Conservation (phyloP, 2,113 vertebrate species). For the Myodes glareolus region DNA sequence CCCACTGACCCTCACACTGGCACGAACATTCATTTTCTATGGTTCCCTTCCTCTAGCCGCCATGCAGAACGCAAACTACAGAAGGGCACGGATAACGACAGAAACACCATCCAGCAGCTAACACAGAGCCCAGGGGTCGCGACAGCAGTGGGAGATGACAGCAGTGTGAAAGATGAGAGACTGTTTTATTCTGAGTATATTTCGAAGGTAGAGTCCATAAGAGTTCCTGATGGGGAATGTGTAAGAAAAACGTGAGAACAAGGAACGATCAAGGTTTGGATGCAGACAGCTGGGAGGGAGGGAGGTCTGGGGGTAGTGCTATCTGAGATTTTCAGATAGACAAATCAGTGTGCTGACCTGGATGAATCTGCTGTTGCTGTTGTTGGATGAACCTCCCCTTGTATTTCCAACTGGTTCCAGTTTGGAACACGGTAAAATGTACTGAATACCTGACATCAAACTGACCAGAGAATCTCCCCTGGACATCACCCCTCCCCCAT, state of each 20-base stretch:
- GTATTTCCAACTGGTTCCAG: neutral
- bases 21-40: neutral
- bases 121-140: neutral
- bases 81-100: neutral
- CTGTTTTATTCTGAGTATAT: neutral
- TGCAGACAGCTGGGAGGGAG: neutral
- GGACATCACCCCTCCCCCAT: neutral
- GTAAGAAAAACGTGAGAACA: neutral
- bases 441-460: neutral
- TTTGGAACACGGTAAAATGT: neutral
- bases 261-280: neutral
- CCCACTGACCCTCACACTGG: neutral
- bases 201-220: neutral
- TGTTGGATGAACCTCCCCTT: too few species aligned
- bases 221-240: neutral
- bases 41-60: neutral
- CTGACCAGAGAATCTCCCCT: neutral
- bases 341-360: neutral
- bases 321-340: neutral
- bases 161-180: neutral
- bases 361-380: neutral
- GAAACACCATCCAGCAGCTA: neutral
- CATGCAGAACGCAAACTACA: neutral
- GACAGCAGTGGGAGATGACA: neutral
- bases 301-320: neutral